Conservation (phyloP, 2,888 invertebrate genomes). For the Ommatoiulus sabulosus region DNA sequence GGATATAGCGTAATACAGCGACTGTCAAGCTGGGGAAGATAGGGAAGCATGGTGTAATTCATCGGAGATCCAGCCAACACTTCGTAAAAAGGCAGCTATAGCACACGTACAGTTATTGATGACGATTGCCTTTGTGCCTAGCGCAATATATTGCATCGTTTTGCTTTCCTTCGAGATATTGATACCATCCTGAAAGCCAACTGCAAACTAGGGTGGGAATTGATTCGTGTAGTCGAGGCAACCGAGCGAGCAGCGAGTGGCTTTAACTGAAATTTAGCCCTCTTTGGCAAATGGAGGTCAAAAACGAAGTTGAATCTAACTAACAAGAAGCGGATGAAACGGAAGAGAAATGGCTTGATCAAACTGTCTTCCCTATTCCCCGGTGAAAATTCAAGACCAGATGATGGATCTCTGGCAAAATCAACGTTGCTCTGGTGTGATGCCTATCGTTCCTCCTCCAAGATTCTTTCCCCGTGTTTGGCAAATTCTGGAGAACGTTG, state of each 20-base stretch:
- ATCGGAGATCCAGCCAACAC: not conserved
- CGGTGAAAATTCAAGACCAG: slow-evolving; percentile 27
- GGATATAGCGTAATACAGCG: not conserved
- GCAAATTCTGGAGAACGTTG: not conserved
- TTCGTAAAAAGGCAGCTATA: not conserved
- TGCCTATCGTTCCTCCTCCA: not conserved
- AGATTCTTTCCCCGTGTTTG: not conserved
- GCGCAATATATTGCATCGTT: slow-evolving; percentile 40
- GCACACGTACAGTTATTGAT: not conserved
- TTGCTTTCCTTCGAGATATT: slow-evolving; percentile 29
- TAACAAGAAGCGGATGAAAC: slow-evolving; percentile 32
- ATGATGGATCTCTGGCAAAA: slow-evolving; percentile 42
- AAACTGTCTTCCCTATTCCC: slow-evolving; percentile 46
- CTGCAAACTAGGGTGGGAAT: slow-evolving; percentile 41
- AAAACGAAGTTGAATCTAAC: slow-evolving; percentile 46
- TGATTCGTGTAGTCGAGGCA: slow-evolving; percentile 40
- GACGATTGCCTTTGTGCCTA: slow-evolving; percentile 26
- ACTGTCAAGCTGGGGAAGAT: not conserved
- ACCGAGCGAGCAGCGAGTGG: not conserved
- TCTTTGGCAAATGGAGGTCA: slow-evolving; percentile 44
- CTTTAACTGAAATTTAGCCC: slow-evolving; percentile 42
- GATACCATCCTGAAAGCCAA: not conserved
- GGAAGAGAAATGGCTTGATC: slow-evolving; percentile 42
- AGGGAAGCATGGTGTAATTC: not conserved
- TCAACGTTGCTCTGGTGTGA: slow-evolving; percentile 29